These are phyloP conservation scores for Cheilosia vulpina DNA, from an alignment of 2,888 invertebrate species.

Conservation along the genomic window DNA sequence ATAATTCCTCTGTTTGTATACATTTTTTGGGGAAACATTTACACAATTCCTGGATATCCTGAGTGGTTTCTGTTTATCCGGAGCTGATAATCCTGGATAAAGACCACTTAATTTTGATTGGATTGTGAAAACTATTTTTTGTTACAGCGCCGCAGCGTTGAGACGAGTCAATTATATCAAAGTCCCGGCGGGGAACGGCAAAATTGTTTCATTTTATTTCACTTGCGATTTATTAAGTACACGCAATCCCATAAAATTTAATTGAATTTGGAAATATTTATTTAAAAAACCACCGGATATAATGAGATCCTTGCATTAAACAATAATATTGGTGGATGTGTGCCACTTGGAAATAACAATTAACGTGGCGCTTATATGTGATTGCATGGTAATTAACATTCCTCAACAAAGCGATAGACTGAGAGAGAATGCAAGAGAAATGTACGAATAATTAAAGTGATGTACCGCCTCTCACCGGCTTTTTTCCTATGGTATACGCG, in stretches of 20 bases:
- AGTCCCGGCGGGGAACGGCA: not conserved
- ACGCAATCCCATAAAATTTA: not conserved
- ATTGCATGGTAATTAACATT: too few species aligned
- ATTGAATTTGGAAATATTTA: not conserved
- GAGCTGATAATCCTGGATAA: constrained; percentile 28
- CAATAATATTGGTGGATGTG: not conserved
- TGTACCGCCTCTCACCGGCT: not conserved
- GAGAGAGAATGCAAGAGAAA: not conserved
- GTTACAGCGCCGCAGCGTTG: too few species aligned
- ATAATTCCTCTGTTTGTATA: not conserved
- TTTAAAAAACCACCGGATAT: not conserved
- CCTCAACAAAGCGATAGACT: too few species aligned
- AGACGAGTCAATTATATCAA: constrained; percentile 15
- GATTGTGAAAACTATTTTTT: not conserved
- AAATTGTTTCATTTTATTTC: not conserved
- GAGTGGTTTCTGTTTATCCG: constrained; percentile 25
- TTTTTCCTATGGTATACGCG: constrained; percentile 11
- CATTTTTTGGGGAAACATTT: constrained; percentile 1
- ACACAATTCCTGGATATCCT: not conserved
- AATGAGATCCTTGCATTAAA: not conserved
- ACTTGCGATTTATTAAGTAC: not conserved
- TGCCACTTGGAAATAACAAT: constrained; percentile 2
- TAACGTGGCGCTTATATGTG: not conserved
- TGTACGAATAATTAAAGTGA: constrained; percentile 15
- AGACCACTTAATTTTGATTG: constrained; percentile 29